Evolutionary conservation across 2,113 vertebrate species (phyloP).

Genomic region (Bufo bufo): DNA sequence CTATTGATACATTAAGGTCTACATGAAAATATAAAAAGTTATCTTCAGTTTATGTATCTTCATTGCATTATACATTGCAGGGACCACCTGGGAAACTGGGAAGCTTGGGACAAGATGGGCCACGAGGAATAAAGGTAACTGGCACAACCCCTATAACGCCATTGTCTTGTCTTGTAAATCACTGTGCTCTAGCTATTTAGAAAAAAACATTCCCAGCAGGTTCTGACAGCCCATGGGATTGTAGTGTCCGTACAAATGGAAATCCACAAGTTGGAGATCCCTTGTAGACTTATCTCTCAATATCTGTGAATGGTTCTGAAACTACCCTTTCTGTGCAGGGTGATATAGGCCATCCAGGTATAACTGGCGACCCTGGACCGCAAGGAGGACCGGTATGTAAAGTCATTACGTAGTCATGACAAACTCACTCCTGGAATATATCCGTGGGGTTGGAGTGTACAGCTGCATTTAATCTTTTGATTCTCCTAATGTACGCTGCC

Average conservation of each 20-base stretch:
- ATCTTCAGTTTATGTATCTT: neutral
- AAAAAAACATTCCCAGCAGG: neutral
- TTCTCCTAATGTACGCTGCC: too few relatives aligned
- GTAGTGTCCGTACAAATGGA: neutral
- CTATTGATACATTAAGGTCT: neutral
- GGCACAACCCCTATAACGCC: neutral
- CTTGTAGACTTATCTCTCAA: neutral
- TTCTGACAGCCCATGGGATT: too few relatives aligned
- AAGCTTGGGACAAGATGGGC: conserved; percentile 70
- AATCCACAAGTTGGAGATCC: neutral
- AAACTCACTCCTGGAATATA: too few relatives aligned
- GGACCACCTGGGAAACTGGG: conserved; percentile 70
- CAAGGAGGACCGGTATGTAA: conserved; percentile 70
- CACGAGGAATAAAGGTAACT: conserved; percentile 78
- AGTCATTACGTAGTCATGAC: neutral
- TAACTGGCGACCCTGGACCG: conserved; percentile 66
- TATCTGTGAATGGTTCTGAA: neutral
- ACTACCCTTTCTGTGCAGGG: conserved; percentile 65
- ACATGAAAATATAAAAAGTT: neutral
- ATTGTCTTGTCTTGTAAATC: neutral
- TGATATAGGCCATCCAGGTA: conserved; percentile 69
- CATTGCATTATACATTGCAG: conserved; percentile 51
- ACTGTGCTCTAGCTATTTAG: neutral
- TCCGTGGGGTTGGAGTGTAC: too few relatives aligned
- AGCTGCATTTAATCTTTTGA: too few relatives aligned